Evolutionary conservation across 2,113 vertebrate genomes (phyloP).

Genomic region (Centropus unirufus): DNA sequence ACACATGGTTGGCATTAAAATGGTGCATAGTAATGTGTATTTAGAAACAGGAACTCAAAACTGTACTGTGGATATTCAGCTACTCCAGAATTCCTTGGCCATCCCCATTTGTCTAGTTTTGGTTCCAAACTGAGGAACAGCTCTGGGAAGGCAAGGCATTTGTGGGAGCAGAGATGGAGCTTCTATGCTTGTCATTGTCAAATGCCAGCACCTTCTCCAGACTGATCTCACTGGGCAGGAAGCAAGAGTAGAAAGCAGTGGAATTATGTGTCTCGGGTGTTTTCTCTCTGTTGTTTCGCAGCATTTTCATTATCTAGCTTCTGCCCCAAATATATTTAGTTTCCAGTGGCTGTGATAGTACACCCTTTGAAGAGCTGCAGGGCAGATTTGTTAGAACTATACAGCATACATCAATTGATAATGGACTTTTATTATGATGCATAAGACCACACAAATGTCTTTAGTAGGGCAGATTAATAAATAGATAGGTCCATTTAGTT

Average conservation of each 20-base stretch:
- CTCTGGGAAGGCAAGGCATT: not conserved
- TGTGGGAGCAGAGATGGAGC: not conserved
- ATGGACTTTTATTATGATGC: not conserved
- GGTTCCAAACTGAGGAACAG: not conserved
- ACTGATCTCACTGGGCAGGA: not conserved
- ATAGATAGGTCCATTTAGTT: not conserved
- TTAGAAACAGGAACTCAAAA: not conserved
- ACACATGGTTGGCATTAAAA: not conserved
- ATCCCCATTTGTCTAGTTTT: not conserved
- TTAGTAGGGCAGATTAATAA: not conserved
- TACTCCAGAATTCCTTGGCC: not conserved
- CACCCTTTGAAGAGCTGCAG: not conserved
- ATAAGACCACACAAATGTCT: not conserved
- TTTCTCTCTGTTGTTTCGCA: not conserved
- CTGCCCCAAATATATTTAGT: not conserved
- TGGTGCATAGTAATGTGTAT: not conserved
- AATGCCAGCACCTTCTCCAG: not conserved
- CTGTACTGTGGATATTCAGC: not conserved
- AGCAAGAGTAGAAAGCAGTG: not conserved
- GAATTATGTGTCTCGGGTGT: not conserved
- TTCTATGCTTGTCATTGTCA: not conserved
- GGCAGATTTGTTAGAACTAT: not conserved
- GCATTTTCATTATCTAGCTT: not conserved
- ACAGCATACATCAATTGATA: not conserved
- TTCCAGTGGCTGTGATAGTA: not conserved